These are phyloP conservation scores for Marisa cornuarietis DNA, from an alignment of 1,140 invertebrate species.

Conservation along the genomic window DNA sequence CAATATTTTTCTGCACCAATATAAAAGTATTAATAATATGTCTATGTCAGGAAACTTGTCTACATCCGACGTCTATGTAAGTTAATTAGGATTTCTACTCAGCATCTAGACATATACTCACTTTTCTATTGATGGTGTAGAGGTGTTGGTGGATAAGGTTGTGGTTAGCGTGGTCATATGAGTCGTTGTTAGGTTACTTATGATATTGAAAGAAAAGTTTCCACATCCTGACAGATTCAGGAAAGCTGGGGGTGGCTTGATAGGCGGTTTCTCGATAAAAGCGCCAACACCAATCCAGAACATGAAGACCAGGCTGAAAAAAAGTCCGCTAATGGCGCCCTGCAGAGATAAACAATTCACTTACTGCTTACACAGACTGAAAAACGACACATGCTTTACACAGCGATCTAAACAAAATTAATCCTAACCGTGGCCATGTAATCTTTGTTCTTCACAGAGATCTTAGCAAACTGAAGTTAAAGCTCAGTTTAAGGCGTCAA, in stretches of 20 bases:
- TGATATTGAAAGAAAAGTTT: slow-evolving; percentile 38
- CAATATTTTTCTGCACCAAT: too few relatives aligned
- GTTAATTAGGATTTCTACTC: background rate
- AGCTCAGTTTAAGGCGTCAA: too few relatives aligned
- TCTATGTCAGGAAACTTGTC: background rate
- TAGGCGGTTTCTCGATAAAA: slow-evolving; percentile 78
- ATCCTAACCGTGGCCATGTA: too few relatives aligned
- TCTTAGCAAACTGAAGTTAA: too few relatives aligned
- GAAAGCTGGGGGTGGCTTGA: slow-evolving; percentile 58
- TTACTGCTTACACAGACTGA: too few relatives aligned
- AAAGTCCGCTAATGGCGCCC: slow-evolving; percentile 82
- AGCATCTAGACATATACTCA: background rate
- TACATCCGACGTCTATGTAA: background rate
- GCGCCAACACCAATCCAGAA: slow-evolving; percentile 88
- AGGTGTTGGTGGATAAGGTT: slow-evolving; percentile 12
- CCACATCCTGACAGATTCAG: slow-evolving; percentile 66
- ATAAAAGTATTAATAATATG: background rate
- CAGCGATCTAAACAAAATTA: too few relatives aligned
- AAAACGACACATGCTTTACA: too few relatives aligned
- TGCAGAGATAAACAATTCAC: slow-evolving; percentile 55
- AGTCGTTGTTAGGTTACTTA: background rate
- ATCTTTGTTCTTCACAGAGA: too few relatives aligned
- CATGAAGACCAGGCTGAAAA: slow-evolving; percentile 76
- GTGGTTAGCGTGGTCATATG: background rate
- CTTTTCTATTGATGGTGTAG: slow-evolving; percentile 5